Base-by-base conservation (phyloP, 2,113 vertebrate genomes). In the Otus sunia region DNA sequence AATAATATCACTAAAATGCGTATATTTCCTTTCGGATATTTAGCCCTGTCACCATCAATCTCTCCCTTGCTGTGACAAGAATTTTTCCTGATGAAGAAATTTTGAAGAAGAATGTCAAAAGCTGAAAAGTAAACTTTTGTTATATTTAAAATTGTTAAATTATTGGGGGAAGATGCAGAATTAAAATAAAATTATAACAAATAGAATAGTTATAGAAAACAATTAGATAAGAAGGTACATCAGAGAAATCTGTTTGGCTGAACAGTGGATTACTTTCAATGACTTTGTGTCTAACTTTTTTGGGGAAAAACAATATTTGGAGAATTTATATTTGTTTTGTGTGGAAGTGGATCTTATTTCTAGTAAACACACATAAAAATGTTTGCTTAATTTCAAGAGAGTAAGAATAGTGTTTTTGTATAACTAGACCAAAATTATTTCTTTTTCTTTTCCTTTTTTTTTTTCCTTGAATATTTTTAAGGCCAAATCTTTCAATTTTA, bases 351-450 rank as follows among this genome's bases (percentile, higher is more conserved):
- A 23, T 15, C n/a, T 67, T 58, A 26, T 56, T 62, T 58, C n/a
- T 37, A 41, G 6, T 20, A 39, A 86, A 60, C 3, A 66, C 7
- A 56, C 11, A 63, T 1, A 20, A 11, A 59, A 34, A 29, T 6
- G 2, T 32, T 50, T 52, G 13, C 2, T 0, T 37, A 6, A 29
- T 56, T 58, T 66, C 10, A 8, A 63, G 4, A 66, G 5, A 3
- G 2, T n/a, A 69, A 77, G 12, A 88, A 58, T 4, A 34, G 11
- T 26, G 1, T 0, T 37, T 87, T 55, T 39, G 11, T 37, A 37
- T 15, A 5, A 66, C 3, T 15, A 62, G 7, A 52, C 4, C 4
- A 79, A 63, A 34, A 17, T 8, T 4, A 10, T 27, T 25, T 20
- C 0, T 16, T 62, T 73, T 67, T 75, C 15, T 0, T 25, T 73